phyloP scores from a whole-genome alignment of 2,113 vertebrate genomes.

The Stictonetta naevosa region DNA sequence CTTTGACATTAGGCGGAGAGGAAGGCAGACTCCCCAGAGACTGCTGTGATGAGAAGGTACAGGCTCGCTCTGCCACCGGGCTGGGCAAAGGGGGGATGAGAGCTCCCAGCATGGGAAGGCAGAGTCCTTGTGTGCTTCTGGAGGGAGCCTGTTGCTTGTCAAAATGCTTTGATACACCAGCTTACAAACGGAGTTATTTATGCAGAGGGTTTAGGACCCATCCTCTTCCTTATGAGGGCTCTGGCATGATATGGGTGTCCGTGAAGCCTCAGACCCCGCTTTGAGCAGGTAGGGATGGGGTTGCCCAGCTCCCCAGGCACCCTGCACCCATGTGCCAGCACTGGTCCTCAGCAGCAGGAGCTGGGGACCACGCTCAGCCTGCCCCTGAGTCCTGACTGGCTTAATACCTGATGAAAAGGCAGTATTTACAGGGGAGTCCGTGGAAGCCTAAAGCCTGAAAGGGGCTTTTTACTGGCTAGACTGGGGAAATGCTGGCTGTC shows the following conservation, averaged over 20 bases:
- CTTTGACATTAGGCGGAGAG: conserved; percentile 12
- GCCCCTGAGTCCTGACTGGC: neutral
- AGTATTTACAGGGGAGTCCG: neutral
- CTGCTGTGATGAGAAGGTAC: neutral
- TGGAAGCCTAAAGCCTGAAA: neutral
- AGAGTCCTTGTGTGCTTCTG: neutral
- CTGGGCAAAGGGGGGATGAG: neutral
- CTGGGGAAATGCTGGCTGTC: neutral
- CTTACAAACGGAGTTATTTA: neutral
- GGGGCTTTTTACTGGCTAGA: neutral
- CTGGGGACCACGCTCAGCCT: neutral
- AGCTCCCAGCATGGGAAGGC: neutral
- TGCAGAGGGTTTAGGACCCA: no score
- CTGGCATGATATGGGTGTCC: neutral
- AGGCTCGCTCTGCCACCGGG: neutral
- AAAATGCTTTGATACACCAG: neutral
- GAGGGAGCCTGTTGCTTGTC: neutral
- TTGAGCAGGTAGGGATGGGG: rapidly evolving
- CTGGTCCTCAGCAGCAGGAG: neutral
- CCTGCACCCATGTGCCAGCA: rapidly evolving
- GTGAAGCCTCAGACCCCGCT: neutral
- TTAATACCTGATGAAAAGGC: neutral
- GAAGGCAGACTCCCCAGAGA: neutral
- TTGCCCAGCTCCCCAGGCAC: neutral
- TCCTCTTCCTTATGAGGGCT: neutral